These are phyloP conservation scores for Aspidiotus rigidus DNA, from an alignment of 2,888 invertebrate genomes.

Conservation along the genomic window DNA sequence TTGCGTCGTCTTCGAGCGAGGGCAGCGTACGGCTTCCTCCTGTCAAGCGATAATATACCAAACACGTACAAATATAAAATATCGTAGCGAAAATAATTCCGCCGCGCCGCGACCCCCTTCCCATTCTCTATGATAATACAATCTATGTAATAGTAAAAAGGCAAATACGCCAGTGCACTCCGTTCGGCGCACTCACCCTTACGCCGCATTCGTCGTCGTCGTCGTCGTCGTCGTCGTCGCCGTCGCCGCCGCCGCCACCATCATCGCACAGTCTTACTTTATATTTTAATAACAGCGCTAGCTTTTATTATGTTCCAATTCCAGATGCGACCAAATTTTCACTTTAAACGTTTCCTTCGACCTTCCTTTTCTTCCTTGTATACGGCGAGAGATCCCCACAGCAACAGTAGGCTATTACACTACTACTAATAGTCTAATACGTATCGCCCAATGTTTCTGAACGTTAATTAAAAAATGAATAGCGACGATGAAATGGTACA, in stretches of 20 bases:
- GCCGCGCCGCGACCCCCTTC: too few relatives aligned
- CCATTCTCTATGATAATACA: too few relatives aligned
- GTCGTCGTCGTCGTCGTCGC: neutral
- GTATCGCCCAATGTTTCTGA: neutral
- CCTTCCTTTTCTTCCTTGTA: conserved; percentile 17
- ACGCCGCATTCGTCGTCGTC: neutral
- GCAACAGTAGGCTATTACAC: too few relatives aligned
- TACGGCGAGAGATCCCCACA: too few relatives aligned
- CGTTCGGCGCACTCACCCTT: too few relatives aligned
- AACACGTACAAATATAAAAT: neutral
- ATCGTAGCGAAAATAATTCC: too few relatives aligned
- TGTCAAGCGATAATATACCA: neutral
- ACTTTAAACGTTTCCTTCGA: conserved; percentile 32
- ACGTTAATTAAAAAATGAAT: conserved; percentile 27
- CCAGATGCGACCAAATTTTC: conserved; percentile 33
- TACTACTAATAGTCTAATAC: neutral
- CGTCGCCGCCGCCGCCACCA: neutral
- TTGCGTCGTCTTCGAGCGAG: neutral
- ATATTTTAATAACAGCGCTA: conserved; percentile 31
- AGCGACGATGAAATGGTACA: neutral
- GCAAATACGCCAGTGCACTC: too few relatives aligned
- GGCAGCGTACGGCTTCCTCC: neutral
- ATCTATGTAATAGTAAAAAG: too few relatives aligned
- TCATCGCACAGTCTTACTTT: conserved; percentile 25
- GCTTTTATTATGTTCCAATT: conserved; percentile 30